A percentile compares a stretch with the other conserved stretches of the same genome.
Evolutionary conservation across 2,797 vertebrate species (phyloP).

Genomic region (Amblyraja radiata): DNA sequence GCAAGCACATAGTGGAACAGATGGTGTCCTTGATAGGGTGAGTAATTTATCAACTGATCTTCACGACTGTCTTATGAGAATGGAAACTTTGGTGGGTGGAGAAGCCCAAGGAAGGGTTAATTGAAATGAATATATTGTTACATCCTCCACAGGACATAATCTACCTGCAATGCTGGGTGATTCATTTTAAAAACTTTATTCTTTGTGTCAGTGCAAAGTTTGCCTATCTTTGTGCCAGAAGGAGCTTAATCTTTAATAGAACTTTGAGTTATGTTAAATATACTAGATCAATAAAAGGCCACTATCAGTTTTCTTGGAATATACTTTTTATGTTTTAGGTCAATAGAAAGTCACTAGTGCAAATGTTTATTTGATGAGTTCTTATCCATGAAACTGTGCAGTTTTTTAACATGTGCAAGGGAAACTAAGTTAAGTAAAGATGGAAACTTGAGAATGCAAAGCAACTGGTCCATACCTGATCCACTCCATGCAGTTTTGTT

Average conservation of each 20-base stretch:
- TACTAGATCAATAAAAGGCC: slow-evolving; percentile 21
- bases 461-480: background rate
- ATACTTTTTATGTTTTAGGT: background rate
- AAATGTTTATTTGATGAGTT: background rate
- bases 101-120: slow-evolving; percentile 48
- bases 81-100: slow-evolving; percentile 46
- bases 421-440: background rate
- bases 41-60: slow-evolving; percentile 63
- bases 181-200: slow-evolving; percentile 33
- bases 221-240: background rate
- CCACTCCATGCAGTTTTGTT: background rate
- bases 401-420: background rate
- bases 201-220: background rate
- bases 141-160: slow-evolving; percentile 12
- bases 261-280: background rate
- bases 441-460: background rate
- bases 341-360: background rate
- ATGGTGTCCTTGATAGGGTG: slow-evolving; percentile 87
- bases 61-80: slow-evolving; percentile 44
- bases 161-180: background rate
- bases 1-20: slow-evolving; percentile 85
- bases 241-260: slow-evolving; percentile 25
- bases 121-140: slow-evolving; percentile 40
- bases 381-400: background rate
- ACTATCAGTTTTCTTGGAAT: slow-evolving; percentile 23